A percentile compares a stretch with the other conserved stretches of the same genome.
phyloP scores from a whole-genome alignment of 35 echinoderm and acorn worm species.

The Lytechinus variegatus region DNA sequence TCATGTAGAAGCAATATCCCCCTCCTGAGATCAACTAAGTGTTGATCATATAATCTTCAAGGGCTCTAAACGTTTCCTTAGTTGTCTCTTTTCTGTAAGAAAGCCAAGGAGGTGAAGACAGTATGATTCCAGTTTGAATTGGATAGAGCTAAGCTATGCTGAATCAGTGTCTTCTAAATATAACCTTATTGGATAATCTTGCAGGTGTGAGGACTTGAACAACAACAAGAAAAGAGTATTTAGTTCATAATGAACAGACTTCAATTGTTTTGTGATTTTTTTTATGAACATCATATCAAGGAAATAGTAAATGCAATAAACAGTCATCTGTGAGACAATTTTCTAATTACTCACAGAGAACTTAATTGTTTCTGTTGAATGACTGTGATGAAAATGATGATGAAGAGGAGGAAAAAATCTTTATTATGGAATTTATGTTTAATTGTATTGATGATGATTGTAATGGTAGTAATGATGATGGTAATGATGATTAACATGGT shows the following conservation, averaged over 20 bases:
- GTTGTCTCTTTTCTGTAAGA: not conserved
- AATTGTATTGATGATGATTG: too few relatives aligned
- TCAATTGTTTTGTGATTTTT: too few relatives aligned
- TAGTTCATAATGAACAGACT: too few relatives aligned
- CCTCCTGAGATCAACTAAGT: not conserved
- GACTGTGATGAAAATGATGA: too few relatives aligned
- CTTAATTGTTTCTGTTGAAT: not conserved
- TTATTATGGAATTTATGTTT: too few relatives aligned
- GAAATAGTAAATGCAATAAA: not conserved
- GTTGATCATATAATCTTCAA: not conserved
- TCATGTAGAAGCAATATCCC: not conserved
- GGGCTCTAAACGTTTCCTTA: not conserved
- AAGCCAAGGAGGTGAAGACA: not conserved
- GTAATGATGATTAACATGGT: not conserved
- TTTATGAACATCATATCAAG: too few relatives aligned
- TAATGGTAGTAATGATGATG: too few relatives aligned
- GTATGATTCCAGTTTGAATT: not conserved
- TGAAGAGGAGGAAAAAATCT: too few relatives aligned
- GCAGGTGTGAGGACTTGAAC: not conserved
- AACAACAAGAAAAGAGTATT: too few relatives aligned
- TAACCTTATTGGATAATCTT: not conserved
- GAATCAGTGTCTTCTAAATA: not conserved
- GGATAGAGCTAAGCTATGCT: not conserved
- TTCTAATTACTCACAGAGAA: not conserved
- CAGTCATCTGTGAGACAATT: not conserved